Base-by-base conservation (phyloP, 1,140 invertebrate genomes). In the Bombus confusus region DNA sequence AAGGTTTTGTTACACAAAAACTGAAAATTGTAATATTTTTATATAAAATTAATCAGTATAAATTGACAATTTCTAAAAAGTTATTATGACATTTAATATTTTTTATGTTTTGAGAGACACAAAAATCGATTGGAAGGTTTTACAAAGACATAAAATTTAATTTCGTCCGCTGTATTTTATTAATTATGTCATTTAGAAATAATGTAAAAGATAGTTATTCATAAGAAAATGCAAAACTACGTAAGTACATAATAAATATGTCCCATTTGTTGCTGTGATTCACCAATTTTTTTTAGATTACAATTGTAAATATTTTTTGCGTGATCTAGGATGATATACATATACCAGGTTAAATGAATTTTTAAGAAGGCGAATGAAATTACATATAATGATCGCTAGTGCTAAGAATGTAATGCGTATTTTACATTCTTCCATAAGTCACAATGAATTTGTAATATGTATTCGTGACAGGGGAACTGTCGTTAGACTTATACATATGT, bases 221-320 rank as follows among this genome's bases (percentile, higher is more conserved):
- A 39, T 12, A 62, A 1, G 43, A 22, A 43, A 59, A 79, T 71
- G 25, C n/a, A 79, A 57, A 71, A 41, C 68, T 43, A 3, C n/a
- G 9, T 77, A 57, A 47, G 15, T 47, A 52, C n/a, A 22, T 79
- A 78, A 18, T 71, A 28, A 72, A 72, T 81, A 34, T 81, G 47
- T 39, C 59, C 41, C 43, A 68, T 85, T 81, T 85, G 34, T 81
- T 81, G 71, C 84, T 81, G 84, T 85, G 84, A 81, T 85, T 64
- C n/a, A 31, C 37, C 80, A 66, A 85, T 80, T 81, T 81, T 81
- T 28, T 39, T 85, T 81, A 85, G 34, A 75, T 81, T 81, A 59
- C 71, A 68, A 39, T 74, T 85, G 84, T 85, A 85, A 74, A 85
- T 64, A 85, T 68, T 57, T 80, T 81, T 81, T 85, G 71, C 47